Evolutionary conservation across 2,888 invertebrate genomes (phyloP).

Genomic region (Bursaphelenchus okinawaensis): DNA sequence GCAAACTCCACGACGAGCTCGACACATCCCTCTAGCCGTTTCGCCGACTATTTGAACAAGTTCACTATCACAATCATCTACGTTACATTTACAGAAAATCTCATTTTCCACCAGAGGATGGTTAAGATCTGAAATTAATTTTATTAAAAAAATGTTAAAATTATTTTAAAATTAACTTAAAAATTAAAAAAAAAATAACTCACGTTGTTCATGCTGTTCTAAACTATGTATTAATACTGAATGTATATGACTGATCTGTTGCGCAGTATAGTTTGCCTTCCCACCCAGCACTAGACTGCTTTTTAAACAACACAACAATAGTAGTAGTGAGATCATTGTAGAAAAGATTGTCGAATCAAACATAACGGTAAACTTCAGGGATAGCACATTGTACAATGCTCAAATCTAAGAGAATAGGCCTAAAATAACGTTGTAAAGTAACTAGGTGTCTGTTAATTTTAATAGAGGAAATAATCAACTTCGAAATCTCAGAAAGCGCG

Average conservation of each 20-base stretch:
- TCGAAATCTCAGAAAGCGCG: neutral
- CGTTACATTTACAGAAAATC: conserved; percentile 26
- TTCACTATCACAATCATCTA: conserved; percentile 21
- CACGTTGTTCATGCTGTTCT: conserved; percentile 7
- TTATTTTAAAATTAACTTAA: neutral
- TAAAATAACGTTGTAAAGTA: neutral
- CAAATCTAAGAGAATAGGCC: too few relatives aligned
- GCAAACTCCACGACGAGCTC: conserved; percentile 30
- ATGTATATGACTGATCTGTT: conserved; percentile 1
- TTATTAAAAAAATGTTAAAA: neutral
- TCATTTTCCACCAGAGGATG: conserved; percentile 16
- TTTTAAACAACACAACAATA: too few relatives aligned
- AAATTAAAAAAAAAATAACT: neutral
- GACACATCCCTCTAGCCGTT: conserved; percentile 20
- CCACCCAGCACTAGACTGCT: too few relatives aligned
- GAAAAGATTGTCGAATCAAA: neutral
- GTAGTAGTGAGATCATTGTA: neutral
- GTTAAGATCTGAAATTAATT: conserved; percentile 7
- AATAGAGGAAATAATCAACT: neutral
- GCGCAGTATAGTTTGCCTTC: neutral
- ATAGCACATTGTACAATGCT: too few relatives aligned
- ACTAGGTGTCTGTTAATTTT: neutral
- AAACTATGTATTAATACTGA: conserved; percentile 8
- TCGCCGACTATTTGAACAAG: conserved; percentile 20
- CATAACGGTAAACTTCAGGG: neutral